Percentiles rank a stretch among this genome's conserved stretches.
Evolutionary conservation across 2,888 invertebrate genomes (phyloP).

Genomic region (Troglohyphantes excavatus): DNA sequence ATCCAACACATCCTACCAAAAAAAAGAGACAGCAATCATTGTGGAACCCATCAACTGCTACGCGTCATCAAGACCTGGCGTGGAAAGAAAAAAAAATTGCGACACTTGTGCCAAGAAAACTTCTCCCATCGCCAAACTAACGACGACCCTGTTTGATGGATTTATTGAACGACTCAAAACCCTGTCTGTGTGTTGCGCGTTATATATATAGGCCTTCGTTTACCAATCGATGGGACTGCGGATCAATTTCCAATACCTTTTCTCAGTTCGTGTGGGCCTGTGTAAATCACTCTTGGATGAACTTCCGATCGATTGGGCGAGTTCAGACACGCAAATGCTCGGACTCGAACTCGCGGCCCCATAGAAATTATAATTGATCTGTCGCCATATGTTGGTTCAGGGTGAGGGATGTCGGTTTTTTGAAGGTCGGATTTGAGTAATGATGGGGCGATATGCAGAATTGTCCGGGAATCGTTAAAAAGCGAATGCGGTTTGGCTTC

Average conservation of each 20-base stretch:
- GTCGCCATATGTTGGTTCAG: no score
- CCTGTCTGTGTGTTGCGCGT: constrained; percentile 18
- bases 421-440: no score
- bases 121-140: constrained; percentile 30
- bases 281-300: constrained; percentile 3
- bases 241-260: constrained; percentile 5
- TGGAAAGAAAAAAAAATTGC: background rate
- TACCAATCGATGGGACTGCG: background rate
- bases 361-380: no score
- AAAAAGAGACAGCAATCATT: no score
- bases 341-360: no score
- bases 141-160: constrained; percentile 25
- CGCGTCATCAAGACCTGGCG: constrained; percentile 19
- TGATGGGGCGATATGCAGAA: no score
- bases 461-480: no score
- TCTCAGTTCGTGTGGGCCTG: background rate
- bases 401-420: no score
- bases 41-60: background rate
- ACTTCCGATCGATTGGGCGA: background rate
- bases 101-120: constrained; percentile 32
- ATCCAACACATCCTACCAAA: no score
- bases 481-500: no score
- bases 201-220: background rate
- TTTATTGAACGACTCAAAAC: constrained; percentile 31
- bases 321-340: background rate